These are phyloP conservation scores for Ascidia mentula DNA, from an alignment of 23 tunicate genomes.

Conservation along the genomic window DNA sequence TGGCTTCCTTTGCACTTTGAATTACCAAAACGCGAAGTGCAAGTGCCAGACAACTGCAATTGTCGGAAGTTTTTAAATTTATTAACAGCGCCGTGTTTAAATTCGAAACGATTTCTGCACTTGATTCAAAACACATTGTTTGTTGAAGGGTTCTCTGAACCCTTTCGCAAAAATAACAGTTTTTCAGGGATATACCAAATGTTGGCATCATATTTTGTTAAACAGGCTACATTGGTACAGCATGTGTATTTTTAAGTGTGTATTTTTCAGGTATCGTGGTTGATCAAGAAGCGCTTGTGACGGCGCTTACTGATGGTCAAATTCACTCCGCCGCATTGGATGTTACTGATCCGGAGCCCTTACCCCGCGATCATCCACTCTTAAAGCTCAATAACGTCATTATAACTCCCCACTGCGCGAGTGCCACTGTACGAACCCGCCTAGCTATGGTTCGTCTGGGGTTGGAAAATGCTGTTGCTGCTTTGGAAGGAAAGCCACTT, in stretches of 20 bases:
- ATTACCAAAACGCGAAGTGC: too few species aligned
- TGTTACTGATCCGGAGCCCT: constrained; percentile 85
- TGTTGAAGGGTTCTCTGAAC: too few species aligned
- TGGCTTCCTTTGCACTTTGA: too few species aligned
- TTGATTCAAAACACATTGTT: too few species aligned
- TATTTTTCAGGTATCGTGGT: constrained; percentile 50
- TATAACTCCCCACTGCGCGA: constrained; percentile 62
- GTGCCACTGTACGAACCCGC: constrained; percentile 38
- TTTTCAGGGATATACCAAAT: too few species aligned
- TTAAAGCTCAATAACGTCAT: constrained; percentile 58
- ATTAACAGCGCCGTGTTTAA: too few species aligned
- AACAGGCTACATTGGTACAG: not conserved
- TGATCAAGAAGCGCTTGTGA: constrained; percentile 68
- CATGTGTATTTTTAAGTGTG: not conserved
- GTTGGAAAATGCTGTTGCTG: constrained; percentile 53
- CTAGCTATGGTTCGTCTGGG: constrained; percentile 29
- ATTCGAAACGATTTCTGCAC: too few species aligned
- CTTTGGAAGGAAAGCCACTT: constrained; percentile 35
- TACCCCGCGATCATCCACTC: constrained; percentile 72
- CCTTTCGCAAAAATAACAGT: too few species aligned
- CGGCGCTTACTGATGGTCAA: constrained; percentile 39
- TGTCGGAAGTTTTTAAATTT: too few species aligned
- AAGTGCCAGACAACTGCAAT: too few species aligned
- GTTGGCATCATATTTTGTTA: too few species aligned
- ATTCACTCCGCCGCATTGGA: constrained; percentile 75